phyloP scores from a whole-genome alignment of 2,888 invertebrate species.

The Pollenia amentaria region DNA sequence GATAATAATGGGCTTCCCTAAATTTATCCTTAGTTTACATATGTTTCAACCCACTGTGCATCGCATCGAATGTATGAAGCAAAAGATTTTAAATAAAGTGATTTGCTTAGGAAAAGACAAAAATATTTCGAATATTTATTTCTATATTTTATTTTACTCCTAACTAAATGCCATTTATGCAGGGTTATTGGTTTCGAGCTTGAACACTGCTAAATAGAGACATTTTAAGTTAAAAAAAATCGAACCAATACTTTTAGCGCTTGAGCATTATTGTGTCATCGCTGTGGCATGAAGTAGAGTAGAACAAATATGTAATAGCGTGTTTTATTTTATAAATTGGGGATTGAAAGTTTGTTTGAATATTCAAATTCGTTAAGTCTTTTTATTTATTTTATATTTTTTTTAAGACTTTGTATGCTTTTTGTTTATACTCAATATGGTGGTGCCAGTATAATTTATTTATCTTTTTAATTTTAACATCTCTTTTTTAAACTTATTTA shows the following conservation, averaged over 20 bases:
- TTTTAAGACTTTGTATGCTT: background rate
- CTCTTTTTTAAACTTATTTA: too few relatives aligned
- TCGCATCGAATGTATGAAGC: background rate
- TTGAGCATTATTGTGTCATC: slow-evolving; percentile 18
- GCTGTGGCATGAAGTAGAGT: background rate
- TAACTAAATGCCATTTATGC: slow-evolving; percentile 23
- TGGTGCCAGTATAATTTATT: too few relatives aligned
- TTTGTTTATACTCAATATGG: background rate
- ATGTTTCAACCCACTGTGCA: too few relatives aligned
- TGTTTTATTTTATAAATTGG: background rate
- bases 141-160: background rate
- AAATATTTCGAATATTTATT: background rate
- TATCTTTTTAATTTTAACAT: too few relatives aligned
- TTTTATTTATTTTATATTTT: background rate
- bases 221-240: slow-evolving; percentile 16
- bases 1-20: too few relatives aligned
- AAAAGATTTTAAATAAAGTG: slow-evolving; percentile 21
- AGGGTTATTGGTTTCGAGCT: background rate
- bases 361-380: background rate
- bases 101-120: slow-evolving; percentile 3
- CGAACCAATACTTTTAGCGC: slow-evolving; percentile 2
- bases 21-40: too few relatives aligned
- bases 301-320: background rate
- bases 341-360: background rate
- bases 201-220: background rate